Evolutionary conservation across 1,140 invertebrate species (phyloP).

Genomic region (Drosophila leontia): DNA sequence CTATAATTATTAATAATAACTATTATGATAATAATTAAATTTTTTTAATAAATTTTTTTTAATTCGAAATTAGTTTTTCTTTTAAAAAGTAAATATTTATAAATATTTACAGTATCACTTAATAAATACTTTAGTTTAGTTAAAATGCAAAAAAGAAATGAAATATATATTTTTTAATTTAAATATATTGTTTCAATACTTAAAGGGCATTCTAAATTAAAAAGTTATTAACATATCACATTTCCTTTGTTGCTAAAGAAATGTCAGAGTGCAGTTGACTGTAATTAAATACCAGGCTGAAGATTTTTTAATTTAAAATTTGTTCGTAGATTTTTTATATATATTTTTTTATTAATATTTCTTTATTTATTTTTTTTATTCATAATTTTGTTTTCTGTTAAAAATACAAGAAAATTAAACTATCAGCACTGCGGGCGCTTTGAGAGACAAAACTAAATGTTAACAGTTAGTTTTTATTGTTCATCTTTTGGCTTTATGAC

Average conservation of each 20-base stretch:
- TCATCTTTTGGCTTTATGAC: conserved; percentile 69
- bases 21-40: too few species aligned
- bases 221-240: neutral
- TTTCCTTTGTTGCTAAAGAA: neutral
- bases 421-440: conserved; percentile 6
- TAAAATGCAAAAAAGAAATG: too few species aligned
- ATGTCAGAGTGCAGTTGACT: neutral
- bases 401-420: conserved; percentile 12
- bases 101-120: too few species aligned
- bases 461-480: conserved; percentile 71
- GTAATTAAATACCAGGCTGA: neutral
- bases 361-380: neutral
- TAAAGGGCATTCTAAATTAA: neutral
- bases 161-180: neutral
- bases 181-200: neutral
- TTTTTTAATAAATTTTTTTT: too few species aligned
- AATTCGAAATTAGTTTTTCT: too few species aligned
- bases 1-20: too few species aligned
- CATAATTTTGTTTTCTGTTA: neutral
- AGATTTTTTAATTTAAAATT: conserved; percentile 18
- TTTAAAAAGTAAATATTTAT: neutral
- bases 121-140: too few species aligned
- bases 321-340: neutral
- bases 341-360: too few species aligned
- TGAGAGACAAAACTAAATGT: conserved; percentile 51